Evolutionary conservation across 2,797 vertebrate genomes (phyloP).

Genomic region (Rhincodon typus): DNA sequence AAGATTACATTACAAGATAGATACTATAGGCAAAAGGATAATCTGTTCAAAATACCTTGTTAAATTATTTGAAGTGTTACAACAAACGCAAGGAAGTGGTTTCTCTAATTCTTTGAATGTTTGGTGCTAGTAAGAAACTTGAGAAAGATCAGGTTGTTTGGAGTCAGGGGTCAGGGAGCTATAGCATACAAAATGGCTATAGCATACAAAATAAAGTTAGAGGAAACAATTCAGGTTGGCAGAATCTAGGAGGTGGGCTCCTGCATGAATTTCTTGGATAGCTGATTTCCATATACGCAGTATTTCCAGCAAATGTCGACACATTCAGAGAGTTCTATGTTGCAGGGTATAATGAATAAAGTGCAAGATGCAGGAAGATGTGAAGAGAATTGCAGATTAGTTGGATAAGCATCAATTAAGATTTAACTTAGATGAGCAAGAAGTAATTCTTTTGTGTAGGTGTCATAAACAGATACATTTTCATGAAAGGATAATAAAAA

Average conservation of each 20-base stretch:
- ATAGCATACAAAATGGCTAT: neutral
- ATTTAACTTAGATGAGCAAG: neutral
- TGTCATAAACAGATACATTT: neutral
- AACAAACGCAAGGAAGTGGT: neutral
- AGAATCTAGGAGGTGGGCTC: neutral
- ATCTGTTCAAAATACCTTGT: neutral
- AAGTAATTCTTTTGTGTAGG: neutral
- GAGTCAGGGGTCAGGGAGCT: neutral
- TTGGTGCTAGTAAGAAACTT: neutral
- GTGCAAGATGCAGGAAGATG: neutral
- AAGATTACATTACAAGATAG: neutral
- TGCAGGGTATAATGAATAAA: neutral
- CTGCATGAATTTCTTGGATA: neutral
- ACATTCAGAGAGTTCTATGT: neutral
- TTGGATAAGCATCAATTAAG: neutral
- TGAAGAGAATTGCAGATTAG: neutral
- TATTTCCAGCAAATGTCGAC: neutral
- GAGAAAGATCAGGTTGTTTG: neutral
- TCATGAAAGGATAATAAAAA: neutral
- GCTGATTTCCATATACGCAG: neutral
- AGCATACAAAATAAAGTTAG: neutral
- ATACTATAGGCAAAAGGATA: neutral
- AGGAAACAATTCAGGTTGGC: neutral
- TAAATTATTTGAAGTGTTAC: neutral
- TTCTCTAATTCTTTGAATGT: neutral